Evolutionary conservation across 2,797 vertebrate genomes (phyloP), one percentile per base, ranked within the genome.

Genomic region (Sebastes oblongus): DNA sequence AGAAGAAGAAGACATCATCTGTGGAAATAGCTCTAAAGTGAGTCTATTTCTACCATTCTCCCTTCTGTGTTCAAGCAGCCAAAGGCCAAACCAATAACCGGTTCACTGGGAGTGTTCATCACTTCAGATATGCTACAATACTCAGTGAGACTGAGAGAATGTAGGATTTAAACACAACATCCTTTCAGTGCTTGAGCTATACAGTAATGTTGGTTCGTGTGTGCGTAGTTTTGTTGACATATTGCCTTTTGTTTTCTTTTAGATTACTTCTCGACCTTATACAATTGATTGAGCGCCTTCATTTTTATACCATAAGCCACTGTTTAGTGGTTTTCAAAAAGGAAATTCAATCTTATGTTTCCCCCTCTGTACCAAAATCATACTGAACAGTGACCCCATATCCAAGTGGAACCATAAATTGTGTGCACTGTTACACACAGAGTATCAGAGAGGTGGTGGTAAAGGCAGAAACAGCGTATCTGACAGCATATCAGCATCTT

Each of bases 91-190:
- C 22, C 50, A 55, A 77, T 50, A 64, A 30, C 24, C 24, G 14
- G 25, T 46, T 62, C 22, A 0, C 5, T 32, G 54, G 52, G 10
- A 60, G 61, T 56, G 32, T 72, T 61, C 34, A 50, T 64, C 72
- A 66, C 59, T 27, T 74, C 39, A 54, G 10, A 54, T 66, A 16
- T 61, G 66, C 66, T 78, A 72, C 77, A 79, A 62, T 36, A 39
- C 34, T 55, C n/a, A 50, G 42, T 18, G 18, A 59, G 52, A 46
- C 8, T 32, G 1, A 24, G 56, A 14, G 61, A 60, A 42, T 55
- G 0, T 39, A 5, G 24, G 16, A 64, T 39, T 66, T 42, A 71
- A 66, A 66, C 29, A 75, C 20, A 50, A 78, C 25, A 69, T 39
- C 5, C 12, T 42, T 50, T 27, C 58, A 54, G 22, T 64, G 50